Evolutionary conservation across 1,140 invertebrate species (phyloP).

Genomic region (Panagrolaimus sp.): DNA sequence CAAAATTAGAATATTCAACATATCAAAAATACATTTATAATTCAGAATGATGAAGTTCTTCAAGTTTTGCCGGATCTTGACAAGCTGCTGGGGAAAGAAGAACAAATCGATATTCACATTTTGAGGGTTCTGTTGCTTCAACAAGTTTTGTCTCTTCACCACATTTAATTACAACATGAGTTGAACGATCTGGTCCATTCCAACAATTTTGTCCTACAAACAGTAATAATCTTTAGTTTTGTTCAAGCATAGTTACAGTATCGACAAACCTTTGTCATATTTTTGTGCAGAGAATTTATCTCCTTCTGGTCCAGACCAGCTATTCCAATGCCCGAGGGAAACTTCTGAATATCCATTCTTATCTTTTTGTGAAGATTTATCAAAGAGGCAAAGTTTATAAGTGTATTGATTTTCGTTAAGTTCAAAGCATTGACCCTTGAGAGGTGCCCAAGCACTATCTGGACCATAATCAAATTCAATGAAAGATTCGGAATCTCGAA

Average conservation of each 20-base stretch:
- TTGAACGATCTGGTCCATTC: slow-evolving; percentile 89
- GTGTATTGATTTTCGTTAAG: slow-evolving; percentile 86
- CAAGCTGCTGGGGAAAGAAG: slow-evolving; percentile 85
- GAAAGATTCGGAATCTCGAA: slow-evolving; percentile 62
- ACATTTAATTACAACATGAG: slow-evolving; percentile 75
- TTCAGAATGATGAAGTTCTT: too few relatives aligned
- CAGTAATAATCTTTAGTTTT: too few relatives aligned
- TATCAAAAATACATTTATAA: too few relatives aligned
- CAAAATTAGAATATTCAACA: too few relatives aligned
- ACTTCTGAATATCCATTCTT: slow-evolving; percentile 78
- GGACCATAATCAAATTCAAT: slow-evolving; percentile 75
- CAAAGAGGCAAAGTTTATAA: slow-evolving; percentile 89
- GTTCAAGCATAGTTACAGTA: too few relatives aligned
- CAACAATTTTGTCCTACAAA: slow-evolving; percentile 82
- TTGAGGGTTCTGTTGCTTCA: slow-evolving; percentile 80
- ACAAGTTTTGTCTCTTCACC: slow-evolving; percentile 76
- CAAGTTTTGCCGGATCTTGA: slow-evolving; percentile 41
- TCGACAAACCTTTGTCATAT: slow-evolving; percentile 63
- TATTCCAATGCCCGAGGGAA: slow-evolving; percentile 78
- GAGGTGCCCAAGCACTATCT: slow-evolving; percentile 77
- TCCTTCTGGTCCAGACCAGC: slow-evolving; percentile 73
- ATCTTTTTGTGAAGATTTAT: slow-evolving; percentile 75
- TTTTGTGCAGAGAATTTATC: slow-evolving; percentile 77
- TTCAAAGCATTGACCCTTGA: slow-evolving; percentile 87
- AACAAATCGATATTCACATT: slow-evolving; percentile 90